These are phyloP conservation scores for Bombus waltoni DNA, from an alignment of 1,140 invertebrate species.

Conservation along the genomic window DNA sequence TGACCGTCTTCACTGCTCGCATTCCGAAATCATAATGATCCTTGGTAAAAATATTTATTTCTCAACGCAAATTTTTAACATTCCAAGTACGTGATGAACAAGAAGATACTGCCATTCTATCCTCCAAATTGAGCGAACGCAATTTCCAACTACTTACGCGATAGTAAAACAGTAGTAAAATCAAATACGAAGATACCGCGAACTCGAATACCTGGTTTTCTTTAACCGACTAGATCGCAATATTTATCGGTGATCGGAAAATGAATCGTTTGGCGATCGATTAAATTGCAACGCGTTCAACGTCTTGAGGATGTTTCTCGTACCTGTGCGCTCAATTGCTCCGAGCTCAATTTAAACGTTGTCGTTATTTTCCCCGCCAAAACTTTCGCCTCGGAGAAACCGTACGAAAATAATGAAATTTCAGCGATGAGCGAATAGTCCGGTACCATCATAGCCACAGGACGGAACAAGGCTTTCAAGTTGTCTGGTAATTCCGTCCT, in stretches of 20 bases:
- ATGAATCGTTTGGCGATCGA: background rate
- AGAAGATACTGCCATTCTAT: no score
- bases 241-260: no score
- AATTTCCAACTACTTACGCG: no score
- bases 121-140: fast-evolving
- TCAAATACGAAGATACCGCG: no score
- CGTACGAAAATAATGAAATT: conserved; percentile 88
- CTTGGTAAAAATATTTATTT: conserved; percentile 61
- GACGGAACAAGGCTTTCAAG: conserved; percentile 88
- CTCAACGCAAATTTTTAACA: background rate
- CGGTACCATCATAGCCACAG: conserved; percentile 91
- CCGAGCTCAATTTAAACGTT: conserved; percentile 88
- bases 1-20: conserved; percentile 86
- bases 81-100: background rate
- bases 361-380: conserved; percentile 89
- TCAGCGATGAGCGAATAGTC: conserved; percentile 89
- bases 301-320: background rate
- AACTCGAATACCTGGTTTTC: no score
- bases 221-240: no score
- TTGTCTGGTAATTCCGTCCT: conserved; percentile 89
- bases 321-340: conserved; percentile 87
- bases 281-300: background rate
- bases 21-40: conserved; percentile 85
- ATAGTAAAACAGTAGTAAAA: no score
- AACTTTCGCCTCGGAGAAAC: conserved; percentile 86